Evolutionary conservation across 2,888 invertebrate genomes (phyloP).

Genomic region (Nebria brevicollis): DNA sequence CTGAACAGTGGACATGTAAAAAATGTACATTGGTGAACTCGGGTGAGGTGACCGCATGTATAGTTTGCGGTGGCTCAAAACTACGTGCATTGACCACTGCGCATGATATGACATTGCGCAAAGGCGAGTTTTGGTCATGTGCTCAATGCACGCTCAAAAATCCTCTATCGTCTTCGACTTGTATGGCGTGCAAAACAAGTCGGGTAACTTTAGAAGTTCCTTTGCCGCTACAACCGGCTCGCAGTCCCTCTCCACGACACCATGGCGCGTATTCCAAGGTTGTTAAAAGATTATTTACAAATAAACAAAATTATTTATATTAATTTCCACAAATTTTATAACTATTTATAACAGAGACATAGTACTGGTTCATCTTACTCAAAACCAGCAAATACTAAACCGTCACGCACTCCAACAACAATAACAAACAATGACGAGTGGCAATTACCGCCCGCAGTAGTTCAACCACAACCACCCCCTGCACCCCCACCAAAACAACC

Average conservation of each 20-base stretch:
- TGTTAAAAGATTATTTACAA: too few species aligned
- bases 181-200: constrained; percentile 81
- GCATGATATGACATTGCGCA: constrained; percentile 75
- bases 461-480: constrained; percentile 17
- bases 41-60: constrained; percentile 76
- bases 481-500: constrained; percentile 24
- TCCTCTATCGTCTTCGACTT: constrained; percentile 72
- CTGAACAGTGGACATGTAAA: constrained; percentile 81
- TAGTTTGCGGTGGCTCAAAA: constrained; percentile 88
- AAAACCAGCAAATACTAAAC: constrained; percentile 33
- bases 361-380: constrained; percentile 47
- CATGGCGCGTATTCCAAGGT: constrained; percentile 53
- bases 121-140: constrained; percentile 83
- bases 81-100: constrained; percentile 73
- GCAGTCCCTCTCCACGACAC: constrained; percentile 68
- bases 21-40: constrained; percentile 90
- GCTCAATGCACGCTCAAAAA: constrained; percentile 84
- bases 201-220: constrained; percentile 62
- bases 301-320: not conserved
- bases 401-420: constrained; percentile 26
- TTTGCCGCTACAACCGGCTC: constrained; percentile 53
- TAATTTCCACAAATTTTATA: not conserved
- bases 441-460: constrained; percentile 18
- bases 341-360: constrained; percentile 39
- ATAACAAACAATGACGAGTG: constrained; percentile 23